These are phyloP conservation scores for Drosophila sp. DNA, from an alignment of 1,140 invertebrate genomes.

Conservation along the genomic window DNA sequence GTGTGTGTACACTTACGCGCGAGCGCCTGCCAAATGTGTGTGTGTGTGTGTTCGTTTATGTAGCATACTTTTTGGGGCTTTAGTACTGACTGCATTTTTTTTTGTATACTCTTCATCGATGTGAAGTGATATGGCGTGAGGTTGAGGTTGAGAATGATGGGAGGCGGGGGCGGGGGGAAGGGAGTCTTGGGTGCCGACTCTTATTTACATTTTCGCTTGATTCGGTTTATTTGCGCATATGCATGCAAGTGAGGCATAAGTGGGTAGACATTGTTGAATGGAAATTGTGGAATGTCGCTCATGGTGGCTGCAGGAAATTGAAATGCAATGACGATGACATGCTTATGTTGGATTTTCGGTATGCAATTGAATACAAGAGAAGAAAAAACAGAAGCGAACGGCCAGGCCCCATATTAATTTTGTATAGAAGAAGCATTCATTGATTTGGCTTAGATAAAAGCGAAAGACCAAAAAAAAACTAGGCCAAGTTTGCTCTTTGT, in stretches of 20 bases:
- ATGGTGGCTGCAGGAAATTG: conserved; percentile 48
- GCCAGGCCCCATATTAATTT: conserved; percentile 23
- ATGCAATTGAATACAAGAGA: conserved; percentile 48
- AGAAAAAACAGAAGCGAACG: neutral
- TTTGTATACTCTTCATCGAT: conserved; percentile 68
- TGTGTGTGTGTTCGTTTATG: conserved; percentile 29
- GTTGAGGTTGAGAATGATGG: conserved; percentile 24
- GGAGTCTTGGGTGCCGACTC: conserved; percentile 49
- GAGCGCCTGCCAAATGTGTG: conserved; percentile 44
- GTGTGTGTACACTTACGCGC: conserved; percentile 43
- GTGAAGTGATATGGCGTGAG: conserved; percentile 45
- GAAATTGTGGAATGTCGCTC: conserved; percentile 32
- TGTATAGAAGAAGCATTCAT: conserved; percentile 13
- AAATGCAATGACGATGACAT: conserved; percentile 50
- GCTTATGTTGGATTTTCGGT: conserved; percentile 50
- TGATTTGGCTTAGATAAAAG: conserved; percentile 37
- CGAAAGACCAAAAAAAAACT: conserved; percentile 48
- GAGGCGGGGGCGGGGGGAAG: neutral
- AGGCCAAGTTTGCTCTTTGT: conserved; percentile 32
- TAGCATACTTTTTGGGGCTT: conserved; percentile 64
- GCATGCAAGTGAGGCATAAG: conserved; percentile 28
- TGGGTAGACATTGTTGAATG: conserved; percentile 4
- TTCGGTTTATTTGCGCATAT: conserved; percentile 79
- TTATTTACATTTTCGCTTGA: conserved; percentile 81
- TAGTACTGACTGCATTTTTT: conserved; percentile 55